Conservation (phyloP, 2,113 vertebrate genomes). For the Tursiops truncatus region DNA sequence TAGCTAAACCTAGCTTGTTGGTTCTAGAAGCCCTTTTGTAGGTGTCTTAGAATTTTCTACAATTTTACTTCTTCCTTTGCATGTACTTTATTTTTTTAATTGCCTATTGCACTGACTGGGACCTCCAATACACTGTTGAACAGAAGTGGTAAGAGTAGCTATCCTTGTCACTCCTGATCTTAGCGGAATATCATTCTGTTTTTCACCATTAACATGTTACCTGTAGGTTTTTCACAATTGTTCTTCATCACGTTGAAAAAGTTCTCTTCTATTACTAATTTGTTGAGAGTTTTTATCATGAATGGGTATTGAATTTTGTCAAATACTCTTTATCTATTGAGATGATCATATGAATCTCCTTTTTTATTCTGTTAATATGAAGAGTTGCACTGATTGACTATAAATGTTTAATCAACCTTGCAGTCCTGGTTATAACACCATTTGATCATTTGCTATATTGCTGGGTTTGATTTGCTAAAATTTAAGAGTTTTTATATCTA, state of each 20-base stretch:
- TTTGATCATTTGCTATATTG: not conserved
- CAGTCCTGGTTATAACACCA: not conserved
- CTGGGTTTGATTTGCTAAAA: slow-evolving; percentile 27
- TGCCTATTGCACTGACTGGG: not conserved
- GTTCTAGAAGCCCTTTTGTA: not conserved
- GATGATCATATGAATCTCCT: not conserved
- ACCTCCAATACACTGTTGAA: not conserved
- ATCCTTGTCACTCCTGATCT: not conserved
- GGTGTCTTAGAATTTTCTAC: not conserved
- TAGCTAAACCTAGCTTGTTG: not conserved
- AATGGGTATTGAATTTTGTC: not conserved
- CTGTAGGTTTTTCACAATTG: not conserved
- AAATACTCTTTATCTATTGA: not conserved
- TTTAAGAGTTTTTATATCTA: not conserved
- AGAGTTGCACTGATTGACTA: not conserved
- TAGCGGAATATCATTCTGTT: not conserved
- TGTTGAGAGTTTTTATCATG: not conserved
- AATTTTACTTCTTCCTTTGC: slow-evolving; percentile 27
- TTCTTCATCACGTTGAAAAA: not conserved
- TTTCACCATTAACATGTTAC: not conserved
- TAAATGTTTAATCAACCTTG: not conserved
- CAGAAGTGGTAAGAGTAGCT: not conserved
- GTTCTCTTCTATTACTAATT: not conserved
- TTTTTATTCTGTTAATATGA: not conserved
- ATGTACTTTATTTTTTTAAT: not conserved